Conservation (phyloP, 2,888 invertebrate genomes). For the Nasonia oneida region DNA sequence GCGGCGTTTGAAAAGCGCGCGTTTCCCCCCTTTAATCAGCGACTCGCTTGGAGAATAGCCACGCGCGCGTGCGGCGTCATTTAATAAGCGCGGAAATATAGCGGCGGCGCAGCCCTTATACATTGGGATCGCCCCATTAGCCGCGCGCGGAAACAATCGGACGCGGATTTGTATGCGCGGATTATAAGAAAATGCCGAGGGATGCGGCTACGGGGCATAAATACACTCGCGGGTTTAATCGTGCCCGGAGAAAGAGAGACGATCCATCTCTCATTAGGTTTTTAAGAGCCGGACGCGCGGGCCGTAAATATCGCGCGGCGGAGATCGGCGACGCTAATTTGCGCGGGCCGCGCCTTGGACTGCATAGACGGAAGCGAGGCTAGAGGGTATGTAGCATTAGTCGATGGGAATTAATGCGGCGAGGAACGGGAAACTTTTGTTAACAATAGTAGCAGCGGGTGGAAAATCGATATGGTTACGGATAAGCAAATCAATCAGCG, state of each 20-base stretch:
- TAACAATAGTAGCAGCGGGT: too few relatives aligned
- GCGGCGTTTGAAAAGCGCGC: background rate
- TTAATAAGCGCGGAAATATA: conserved; percentile 36
- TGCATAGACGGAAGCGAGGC: conserved; percentile 21
- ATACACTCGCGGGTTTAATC: conserved; percentile 30
- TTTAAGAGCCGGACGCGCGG: conserved; percentile 55
- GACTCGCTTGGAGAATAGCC: conserved; percentile 36
- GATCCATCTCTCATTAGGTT: conserved; percentile 62
- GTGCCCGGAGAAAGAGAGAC: conserved; percentile 21
- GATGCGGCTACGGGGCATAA: conserved; percentile 27
- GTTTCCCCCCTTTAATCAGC: conserved; percentile 50
- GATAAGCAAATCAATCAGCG: background rate
- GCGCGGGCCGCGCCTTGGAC: conserved; percentile 50
- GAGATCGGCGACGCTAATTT: conserved; percentile 54
- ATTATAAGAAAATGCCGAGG: conserved; percentile 19
- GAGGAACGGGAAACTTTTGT: background rate
- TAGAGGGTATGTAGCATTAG: background rate
- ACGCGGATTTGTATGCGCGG: conserved; percentile 24
- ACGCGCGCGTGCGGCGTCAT: background rate
- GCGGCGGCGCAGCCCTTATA: background rate
- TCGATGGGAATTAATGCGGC: background rate
- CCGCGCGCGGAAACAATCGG: conserved; percentile 54
- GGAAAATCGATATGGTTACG: background rate
- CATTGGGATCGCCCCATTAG: conserved; percentile 43
- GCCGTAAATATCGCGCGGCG: conserved; percentile 52